Evolutionary conservation across 37 sponge, comb jelly and placozoan genomes (phyloP), one percentile per base, ranked within the genome.

Genomic region (Beroe forskalii): DNA sequence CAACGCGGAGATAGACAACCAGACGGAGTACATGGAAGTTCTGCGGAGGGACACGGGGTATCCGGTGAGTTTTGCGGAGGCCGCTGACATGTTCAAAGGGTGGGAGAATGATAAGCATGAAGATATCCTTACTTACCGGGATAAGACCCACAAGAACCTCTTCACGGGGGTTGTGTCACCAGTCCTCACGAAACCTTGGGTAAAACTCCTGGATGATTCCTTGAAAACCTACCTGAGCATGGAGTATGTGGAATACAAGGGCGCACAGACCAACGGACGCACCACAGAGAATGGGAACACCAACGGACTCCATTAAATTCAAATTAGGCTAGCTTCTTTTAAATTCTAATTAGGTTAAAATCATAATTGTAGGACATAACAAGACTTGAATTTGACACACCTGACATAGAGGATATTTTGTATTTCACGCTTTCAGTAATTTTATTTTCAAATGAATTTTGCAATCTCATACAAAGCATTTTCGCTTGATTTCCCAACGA

Each of bases 141-240:
- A 93, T 31, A n/a, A 69, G 22, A 12, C 90, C 24, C 62, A 69
- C 63, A 19, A 0, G 0, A 76, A 83, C 30, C 60, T 37, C 6
- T 22, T 41, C 30, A 91, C 93, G 36, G 91, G 89, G 22, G 67
- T 64, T 17, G 39, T 12, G 12, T 80, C 75, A 1, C 27, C 91
- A 0, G 38, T 90, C 44, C 91, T 48, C 62, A 76, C 80, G 33
- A 93, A 75, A 22, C 67, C 69, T 23, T 93, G 93, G 93, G 30
- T 89, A 8, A 35, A 93, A n/a, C 89, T 83, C 1, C 24, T 91
- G 42, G 93, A 93, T 89, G 93, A 93, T 42, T 69, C 72, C 4
- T 36, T 69, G 66, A n/a, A 63, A 23, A 27, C 66, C 4, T 63
- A 48, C 12, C 55, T 48, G 55, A 48, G 55, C 12, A 48, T 48